Base-by-base conservation (phyloP, 2,888 invertebrate genomes). In the Diaperis boleti region DNA sequence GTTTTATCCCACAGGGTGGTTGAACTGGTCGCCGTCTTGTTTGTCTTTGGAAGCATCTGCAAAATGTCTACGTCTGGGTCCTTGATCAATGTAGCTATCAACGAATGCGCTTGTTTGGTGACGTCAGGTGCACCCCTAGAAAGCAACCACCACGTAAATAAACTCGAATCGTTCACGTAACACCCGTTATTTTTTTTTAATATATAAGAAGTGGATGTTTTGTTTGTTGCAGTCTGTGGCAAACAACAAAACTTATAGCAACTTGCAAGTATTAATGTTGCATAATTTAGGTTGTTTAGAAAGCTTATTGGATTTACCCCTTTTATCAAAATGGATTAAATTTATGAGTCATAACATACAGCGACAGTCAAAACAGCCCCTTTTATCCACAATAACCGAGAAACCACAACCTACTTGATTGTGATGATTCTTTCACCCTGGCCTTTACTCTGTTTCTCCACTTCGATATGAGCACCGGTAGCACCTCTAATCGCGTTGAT, bases 401-500 rank as follows among this genome's bases (percentile, higher is more conserved):
- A n/a, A n/a, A n/a, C 3, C n/a, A n/a, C n/a, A 29, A 82, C 87
- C 82, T 78, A 91, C 90, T 95, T 96, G 77, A 99, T 96, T 35
- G 96, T 96, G 69, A 99, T 96, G 76, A 92, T 92, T 71, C 98
- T 86, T 81, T 97, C 96, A 57, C 93, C 94, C 83, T 95, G 95
- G 3, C 94, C 92, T 83, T 96, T 95, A 79, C 91, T 91, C 83
- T 97, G 96, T 82, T 98, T 98, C 82, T 98, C 98, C 17, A 98
- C 96, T 83, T 98, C 97, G 78, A 99, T 98, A 79, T 97, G 95
- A 3, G 98, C 98, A 62, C 97, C 96, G 20, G 98, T 98, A 52
- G 95, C 93, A 59, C 95, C 94, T 62, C 98, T 87, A 78, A 99
- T 98, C 7, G 98, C 96, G 83, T 99, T 99, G 76, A 99, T 98